Conservation (phyloP, 2,888 invertebrate species). For the Agrotis clavis region DNA sequence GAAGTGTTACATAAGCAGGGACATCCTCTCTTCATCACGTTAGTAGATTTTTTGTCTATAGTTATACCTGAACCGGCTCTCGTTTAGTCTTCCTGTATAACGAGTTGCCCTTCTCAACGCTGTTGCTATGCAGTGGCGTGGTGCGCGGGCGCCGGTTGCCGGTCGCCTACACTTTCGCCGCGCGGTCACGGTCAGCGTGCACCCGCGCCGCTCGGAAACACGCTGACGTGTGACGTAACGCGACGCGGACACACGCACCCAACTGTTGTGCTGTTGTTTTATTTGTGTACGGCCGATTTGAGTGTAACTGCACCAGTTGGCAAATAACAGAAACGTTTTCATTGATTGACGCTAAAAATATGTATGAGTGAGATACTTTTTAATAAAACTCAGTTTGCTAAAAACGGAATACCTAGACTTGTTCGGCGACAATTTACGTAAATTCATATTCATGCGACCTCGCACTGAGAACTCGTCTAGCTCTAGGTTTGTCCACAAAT, state of each 20-base stretch:
- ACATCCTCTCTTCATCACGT: background rate
- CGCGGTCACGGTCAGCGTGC: constrained; percentile 69
- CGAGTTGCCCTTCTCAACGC: constrained; percentile 28
- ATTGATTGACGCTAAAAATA: background rate
- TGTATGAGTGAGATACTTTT: too few relatives aligned
- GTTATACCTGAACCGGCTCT: background rate
- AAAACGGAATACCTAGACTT: background rate
- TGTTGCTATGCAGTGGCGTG: background rate
- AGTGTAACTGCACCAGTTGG: background rate
- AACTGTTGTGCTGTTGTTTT: constrained; percentile 22
- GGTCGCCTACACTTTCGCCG: constrained; percentile 67
- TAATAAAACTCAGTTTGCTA: background rate
- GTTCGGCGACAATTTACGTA: constrained; percentile 6
- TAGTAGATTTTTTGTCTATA: too few relatives aligned
- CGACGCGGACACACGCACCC: constrained; percentile 36
- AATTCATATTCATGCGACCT: constrained; percentile 14
- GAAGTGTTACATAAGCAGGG: too few relatives aligned
- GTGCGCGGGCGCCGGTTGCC: constrained; percentile 30
- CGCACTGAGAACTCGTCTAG: background rate
- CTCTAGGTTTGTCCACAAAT: background rate
- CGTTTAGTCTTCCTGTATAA: background rate
- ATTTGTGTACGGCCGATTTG: constrained; percentile 3
- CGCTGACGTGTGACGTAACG: constrained; percentile 36
- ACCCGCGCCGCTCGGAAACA: constrained; percentile 42
- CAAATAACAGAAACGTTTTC: background rate